Evolutionary conservation across 2,888 invertebrate genomes (phyloP).

Genomic region (Hydraecia micacea): DNA sequence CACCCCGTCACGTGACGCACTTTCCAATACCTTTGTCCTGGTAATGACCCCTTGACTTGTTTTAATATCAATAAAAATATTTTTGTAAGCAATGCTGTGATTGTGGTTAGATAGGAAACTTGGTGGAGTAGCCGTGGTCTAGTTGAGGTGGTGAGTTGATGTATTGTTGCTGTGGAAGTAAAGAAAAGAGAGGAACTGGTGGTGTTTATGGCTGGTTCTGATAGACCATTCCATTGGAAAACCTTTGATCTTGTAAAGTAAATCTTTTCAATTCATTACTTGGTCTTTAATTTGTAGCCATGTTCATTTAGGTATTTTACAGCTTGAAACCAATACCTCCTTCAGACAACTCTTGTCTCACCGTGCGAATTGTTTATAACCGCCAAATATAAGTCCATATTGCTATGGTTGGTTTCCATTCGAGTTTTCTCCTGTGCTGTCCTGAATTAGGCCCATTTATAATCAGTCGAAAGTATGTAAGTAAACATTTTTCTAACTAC

Average conservation of each 20-base stretch:
- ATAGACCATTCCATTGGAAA: too few relatives aligned
- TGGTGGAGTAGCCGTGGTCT: slow-evolving; percentile 14
- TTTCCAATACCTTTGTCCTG: slow-evolving; percentile 80
- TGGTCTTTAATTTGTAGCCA: background rate
- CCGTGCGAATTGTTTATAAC: background rate
- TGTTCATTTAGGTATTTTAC: background rate
- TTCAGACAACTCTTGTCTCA: background rate
- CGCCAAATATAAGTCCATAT: background rate
- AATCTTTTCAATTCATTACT: background rate
- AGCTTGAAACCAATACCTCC: background rate
- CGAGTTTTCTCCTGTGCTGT: background rate
- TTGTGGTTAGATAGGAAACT: slow-evolving; percentile 35
- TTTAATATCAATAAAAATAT: slow-evolving; percentile 78
- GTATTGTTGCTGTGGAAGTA: background rate
- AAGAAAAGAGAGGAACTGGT: background rate
- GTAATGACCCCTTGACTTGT: slow-evolving; percentile 84
- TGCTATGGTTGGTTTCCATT: background rate
- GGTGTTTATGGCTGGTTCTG: background rate
- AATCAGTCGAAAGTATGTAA: background rate
- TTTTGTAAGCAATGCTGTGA: slow-evolving; percentile 57
- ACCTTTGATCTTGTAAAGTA: background rate
- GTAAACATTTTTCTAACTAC: background rate
- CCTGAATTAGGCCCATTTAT: too few relatives aligned
- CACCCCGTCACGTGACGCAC: slow-evolving; percentile 75
- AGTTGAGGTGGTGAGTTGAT: slow-evolving; percentile 26